Base-by-base conservation (phyloP, 2,888 invertebrate genomes). In the Reticulitermes lucifugus region DNA sequence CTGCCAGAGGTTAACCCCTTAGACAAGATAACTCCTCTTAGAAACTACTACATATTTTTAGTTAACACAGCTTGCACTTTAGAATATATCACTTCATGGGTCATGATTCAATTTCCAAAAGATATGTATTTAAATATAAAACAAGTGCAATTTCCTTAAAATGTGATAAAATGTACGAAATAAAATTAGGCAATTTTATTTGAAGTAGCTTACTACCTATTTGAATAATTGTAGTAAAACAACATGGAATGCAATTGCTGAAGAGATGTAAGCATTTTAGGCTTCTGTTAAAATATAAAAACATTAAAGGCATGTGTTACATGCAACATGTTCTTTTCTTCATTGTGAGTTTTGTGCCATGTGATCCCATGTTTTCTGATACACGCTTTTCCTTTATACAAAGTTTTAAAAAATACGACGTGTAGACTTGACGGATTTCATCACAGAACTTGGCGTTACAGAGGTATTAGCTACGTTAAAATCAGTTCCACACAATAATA, bases 141-240 rank as follows among this genome's bases (percentile, higher is more conserved):
- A n/a, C 5, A 65, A 65, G 65, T 65, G 65, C 65, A 65, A 65
- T 65, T 65, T 65, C 5, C 65, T 65, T 65, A 65, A n/a, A 25
- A 65, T 65, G 65, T 65, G 65, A 65, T 65, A 65, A 65, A 65
- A n/a, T 65, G 5, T 65, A 65, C 65, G 14, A 65, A 65, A n/a
- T 65, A 65, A 5, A 65, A 7, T 65, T 65, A 65, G 65, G n/a
- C 65, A 65, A 5, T 65, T n/a, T 5, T 65, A n/a, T 65, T 65
- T 5, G 9, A 25, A 65, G 25, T 25, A n/a, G 10, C 65, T 55
- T 55, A 55, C 2, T 18, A 25, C 25, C 4, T 65, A 12, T 65
- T 65, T 9, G 12, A 65, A n/a, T 25, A 25, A 25, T 25, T 25
- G 25, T 25, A 60, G 60, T 21, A 65, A 9, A 25, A 65, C 65